Evolutionary conservation across 2,888 invertebrate genomes (phyloP).

Genomic region (Sympetrum striolatum): DNA sequence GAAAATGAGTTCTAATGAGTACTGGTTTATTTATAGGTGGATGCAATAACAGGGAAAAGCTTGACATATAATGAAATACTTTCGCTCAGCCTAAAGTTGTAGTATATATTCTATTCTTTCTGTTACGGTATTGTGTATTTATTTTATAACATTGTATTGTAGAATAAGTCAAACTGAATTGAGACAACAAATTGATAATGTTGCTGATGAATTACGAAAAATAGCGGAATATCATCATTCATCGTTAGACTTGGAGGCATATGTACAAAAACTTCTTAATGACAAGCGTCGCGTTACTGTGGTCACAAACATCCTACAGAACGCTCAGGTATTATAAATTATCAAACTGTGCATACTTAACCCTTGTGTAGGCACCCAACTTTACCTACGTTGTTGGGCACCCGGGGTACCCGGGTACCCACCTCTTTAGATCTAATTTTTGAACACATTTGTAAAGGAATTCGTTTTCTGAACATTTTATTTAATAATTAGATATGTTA

Average conservation of each 20-base stretch:
- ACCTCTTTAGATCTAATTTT: no score
- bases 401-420: no score
- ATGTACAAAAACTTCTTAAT: constrained; percentile 87
- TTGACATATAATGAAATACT: constrained; percentile 65
- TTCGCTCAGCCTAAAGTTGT: constrained; percentile 64
- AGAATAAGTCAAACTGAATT: constrained; percentile 88
- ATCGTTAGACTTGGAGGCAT: constrained; percentile 83
- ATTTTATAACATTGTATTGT: constrained; percentile 43
- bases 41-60: constrained; percentile 66
- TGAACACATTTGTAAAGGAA: no score
- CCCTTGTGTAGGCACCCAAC: no score
- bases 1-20: not conserved
- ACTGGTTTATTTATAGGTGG: constrained; percentile 60
- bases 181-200: constrained; percentile 83
- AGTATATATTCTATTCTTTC: constrained; percentile 4
- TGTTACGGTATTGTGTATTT: not conserved
- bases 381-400: no score
- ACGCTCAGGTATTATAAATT: constrained; percentile 72
- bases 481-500: no score
- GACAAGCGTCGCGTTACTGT: constrained; percentile 91
- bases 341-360: not conserved
- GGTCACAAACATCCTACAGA: constrained; percentile 87
- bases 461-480: no score
- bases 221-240: constrained; percentile 80
- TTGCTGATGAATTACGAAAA: constrained; percentile 80